A percentile compares a stretch with the other conserved stretches of the same genome.
Conservation (phyloP, 2,888 invertebrate genomes). For the Drosophila ochracea region DNA sequence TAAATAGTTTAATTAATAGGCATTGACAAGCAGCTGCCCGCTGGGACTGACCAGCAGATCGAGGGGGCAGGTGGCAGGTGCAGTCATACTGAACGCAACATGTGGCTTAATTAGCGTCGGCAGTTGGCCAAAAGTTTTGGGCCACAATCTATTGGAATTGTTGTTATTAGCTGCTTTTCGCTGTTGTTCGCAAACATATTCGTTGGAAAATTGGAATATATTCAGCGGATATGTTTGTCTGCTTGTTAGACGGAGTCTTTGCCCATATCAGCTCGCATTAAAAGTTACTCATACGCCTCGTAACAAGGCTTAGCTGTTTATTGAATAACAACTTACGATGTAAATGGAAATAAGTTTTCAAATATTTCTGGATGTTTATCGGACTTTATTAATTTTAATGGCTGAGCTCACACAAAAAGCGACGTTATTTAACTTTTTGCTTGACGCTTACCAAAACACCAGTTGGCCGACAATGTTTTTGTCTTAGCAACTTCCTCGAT, state of each 20-base stretch:
- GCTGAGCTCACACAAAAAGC: constrained; percentile 50
- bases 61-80: constrained; percentile 6
- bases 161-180: constrained; percentile 12
- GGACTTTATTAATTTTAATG: constrained; percentile 74
- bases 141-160: constrained; percentile 12
- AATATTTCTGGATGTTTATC: constrained; percentile 29
- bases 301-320: constrained; percentile 37
- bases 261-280: constrained; percentile 37
- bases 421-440: constrained; percentile 28
- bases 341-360: constrained; percentile 44
- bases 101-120: constrained; percentile 58
- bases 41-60: constrained; percentile 10
- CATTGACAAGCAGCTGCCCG: constrained; percentile 45
- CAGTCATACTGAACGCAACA: constrained; percentile 39
- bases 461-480: constrained; percentile 31
- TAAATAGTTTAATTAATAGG: constrained; percentile 57
- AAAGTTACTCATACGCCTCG: constrained; percentile 59
- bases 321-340: constrained; percentile 49
- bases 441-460: constrained; percentile 34
- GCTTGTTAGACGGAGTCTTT: constrained; percentile 1
- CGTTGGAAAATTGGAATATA: constrained; percentile 41
- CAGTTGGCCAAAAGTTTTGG: constrained; percentile 47
- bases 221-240: constrained; percentile 29
- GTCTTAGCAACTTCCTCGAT: constrained; percentile 71
- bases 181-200: constrained; percentile 11